Percentiles rank a stretch among this genome's conserved stretches.
Evolutionary conservation across 1,140 invertebrate species (phyloP).

Genomic region (Hyles vespertilio): DNA sequence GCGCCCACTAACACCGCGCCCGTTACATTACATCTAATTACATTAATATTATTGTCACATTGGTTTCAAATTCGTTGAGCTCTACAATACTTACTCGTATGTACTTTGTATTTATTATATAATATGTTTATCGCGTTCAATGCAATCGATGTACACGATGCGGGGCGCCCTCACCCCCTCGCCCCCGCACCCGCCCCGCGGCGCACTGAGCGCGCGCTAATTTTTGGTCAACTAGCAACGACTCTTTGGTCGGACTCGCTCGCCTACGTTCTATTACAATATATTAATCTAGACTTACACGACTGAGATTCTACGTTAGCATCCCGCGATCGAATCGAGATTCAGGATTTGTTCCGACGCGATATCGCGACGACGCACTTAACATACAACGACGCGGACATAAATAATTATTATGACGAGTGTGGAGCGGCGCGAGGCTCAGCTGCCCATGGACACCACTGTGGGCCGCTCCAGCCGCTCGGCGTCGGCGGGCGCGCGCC

Average conservation of each 20-base stretch:
- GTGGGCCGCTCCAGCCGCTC: slow-evolving; percentile 52
- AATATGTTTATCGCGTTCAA: too few relatives aligned
- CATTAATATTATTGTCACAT: slow-evolving; percentile 1
- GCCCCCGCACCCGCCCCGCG: background rate
- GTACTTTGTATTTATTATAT: too few relatives aligned
- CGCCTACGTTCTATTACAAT: slow-evolving; percentile 16
- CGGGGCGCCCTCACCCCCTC: too few relatives aligned
- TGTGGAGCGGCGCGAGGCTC: slow-evolving; percentile 29
- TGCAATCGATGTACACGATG: too few relatives aligned
- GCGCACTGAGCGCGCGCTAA: slow-evolving; percentile 8
- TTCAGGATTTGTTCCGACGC: slow-evolving; percentile 18
- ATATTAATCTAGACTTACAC: slow-evolving; percentile 30
- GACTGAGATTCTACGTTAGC: slow-evolving; percentile 55
- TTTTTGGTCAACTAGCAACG: slow-evolving; percentile 49
- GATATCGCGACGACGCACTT: background rate
- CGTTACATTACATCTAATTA: too few relatives aligned
- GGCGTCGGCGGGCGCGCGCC: slow-evolving; percentile 19
- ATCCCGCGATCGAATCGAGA: slow-evolving; percentile 15
- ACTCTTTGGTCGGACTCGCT: slow-evolving; percentile 15
- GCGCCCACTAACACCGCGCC: too few relatives aligned
- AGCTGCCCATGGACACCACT: slow-evolving; percentile 63
- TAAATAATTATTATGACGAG: slow-evolving; percentile 3
- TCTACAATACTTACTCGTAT: too few relatives aligned
- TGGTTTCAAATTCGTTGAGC: background rate
- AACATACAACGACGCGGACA: background rate